A percentile compares a stretch with the other conserved stretches of the same genome.
These are phyloP conservation scores for Incurvaria masculella DNA, from an alignment of 2,888 invertebrate species.

Conservation along the genomic window DNA sequence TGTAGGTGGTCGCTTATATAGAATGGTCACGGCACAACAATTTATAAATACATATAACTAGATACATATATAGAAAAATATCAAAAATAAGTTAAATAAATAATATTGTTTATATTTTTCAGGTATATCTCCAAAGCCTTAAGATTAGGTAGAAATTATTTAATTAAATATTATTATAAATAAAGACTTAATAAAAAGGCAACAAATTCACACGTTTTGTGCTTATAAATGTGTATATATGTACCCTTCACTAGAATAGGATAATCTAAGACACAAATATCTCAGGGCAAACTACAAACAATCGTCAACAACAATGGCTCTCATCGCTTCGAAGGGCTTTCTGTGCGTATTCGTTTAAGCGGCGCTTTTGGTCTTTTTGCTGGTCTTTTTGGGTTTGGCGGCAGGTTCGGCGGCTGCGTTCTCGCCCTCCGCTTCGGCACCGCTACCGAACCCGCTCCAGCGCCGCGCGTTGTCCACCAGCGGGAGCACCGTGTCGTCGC, in stretches of 20 bases:
- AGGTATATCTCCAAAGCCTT: background rate
- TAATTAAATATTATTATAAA: background rate
- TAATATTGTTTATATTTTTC: background rate
- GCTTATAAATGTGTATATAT: background rate
- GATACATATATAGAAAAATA: constrained; percentile 1
- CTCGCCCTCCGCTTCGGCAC: constrained; percentile 28
- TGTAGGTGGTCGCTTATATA: constrained; percentile 7
- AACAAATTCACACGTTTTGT: constrained; percentile 16
- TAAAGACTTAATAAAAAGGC: background rate
- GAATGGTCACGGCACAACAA: constrained; percentile 38
- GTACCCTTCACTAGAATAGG: background rate
- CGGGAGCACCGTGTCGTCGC: constrained; percentile 46
- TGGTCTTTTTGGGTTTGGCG: constrained; percentile 24
- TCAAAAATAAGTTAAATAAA: background rate
- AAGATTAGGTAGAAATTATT: background rate
- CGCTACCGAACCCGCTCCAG: constrained; percentile 35
- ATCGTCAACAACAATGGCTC: background rate
- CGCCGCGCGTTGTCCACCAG: constrained; percentile 48
- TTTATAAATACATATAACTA: constrained; percentile 1
- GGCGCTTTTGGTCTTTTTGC: background rate
- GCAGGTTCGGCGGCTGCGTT: constrained; percentile 29
- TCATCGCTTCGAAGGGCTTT: background rate
- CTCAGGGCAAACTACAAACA: background rate
- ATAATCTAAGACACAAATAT: background rate
- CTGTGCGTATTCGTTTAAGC: background rate